Evolutionary conservation across 2,113 vertebrate species (phyloP).

Genomic region (Sturnus vulgaris): DNA sequence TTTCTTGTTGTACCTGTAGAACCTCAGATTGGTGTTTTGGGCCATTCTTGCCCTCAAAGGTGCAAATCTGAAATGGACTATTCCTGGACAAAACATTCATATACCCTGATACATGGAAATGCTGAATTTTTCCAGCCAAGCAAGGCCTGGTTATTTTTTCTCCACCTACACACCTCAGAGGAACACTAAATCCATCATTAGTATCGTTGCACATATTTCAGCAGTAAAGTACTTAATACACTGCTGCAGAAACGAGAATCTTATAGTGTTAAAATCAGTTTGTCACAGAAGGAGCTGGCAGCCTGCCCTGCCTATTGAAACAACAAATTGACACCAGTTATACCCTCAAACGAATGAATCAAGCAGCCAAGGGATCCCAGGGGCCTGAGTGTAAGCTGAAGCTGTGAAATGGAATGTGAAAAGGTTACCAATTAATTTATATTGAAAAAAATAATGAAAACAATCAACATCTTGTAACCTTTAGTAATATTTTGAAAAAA

Average conservation of each 20-base stretch:
- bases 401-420: neutral
- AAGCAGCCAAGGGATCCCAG: neutral
- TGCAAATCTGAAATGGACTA: neutral
- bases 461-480: neutral
- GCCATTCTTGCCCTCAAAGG: neutral
- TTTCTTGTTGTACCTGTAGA: neutral
- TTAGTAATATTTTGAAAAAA: neutral
- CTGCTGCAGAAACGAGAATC: neutral
- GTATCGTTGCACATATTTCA: neutral
- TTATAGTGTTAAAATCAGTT: slow-evolving; percentile 18
- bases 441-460: neutral
- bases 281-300: slow-evolving; percentile 35
- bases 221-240: neutral
- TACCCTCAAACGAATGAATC: neutral
- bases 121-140: neutral
- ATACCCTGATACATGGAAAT: neutral
- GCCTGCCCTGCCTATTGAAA: slow-evolving; percentile 18
- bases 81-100: neutral
- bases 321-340: slow-evolving; percentile 10
- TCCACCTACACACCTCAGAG: neutral
- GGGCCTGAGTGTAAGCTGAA: neutral
- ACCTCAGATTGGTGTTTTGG: neutral
- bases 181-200: slow-evolving; percentile 7
- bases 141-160: neutral
- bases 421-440: neutral